These are phyloP conservation scores for Ellobius talpinus DNA, from an alignment of 2,113 vertebrate species.

Conservation along the genomic window DNA sequence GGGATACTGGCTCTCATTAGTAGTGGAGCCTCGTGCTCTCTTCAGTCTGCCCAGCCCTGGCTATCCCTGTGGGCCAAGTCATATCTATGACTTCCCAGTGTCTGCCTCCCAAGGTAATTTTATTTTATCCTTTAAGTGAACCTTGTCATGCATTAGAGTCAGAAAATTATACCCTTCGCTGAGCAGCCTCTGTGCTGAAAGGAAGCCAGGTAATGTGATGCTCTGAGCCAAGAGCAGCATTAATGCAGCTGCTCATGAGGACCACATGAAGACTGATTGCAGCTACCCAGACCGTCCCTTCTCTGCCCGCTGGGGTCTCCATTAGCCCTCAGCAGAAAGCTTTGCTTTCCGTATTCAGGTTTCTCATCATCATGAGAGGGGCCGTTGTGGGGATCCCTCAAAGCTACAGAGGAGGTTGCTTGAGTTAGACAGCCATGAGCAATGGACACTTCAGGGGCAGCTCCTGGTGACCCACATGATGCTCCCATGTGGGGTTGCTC, in stretches of 20 bases:
- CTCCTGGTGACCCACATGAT: not conserved
- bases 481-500: not conserved
- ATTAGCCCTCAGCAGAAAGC: too few relatives aligned
- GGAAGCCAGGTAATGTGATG: constrained; percentile 56
- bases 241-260: not conserved
- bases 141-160: constrained; percentile 69
- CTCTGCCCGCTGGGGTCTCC: not conserved
- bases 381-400: not conserved
- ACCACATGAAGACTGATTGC: not conserved
- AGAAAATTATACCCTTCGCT: constrained; percentile 63
- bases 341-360: not conserved
- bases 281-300: not conserved
- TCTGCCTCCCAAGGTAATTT: constrained; percentile 57
- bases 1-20: not conserved
- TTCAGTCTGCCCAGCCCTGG: not conserved
- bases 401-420: not conserved
- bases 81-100: constrained; percentile 47
- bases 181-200: constrained; percentile 52
- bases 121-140: constrained; percentile 70
- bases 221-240: constrained; percentile 21
- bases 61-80: not conserved
- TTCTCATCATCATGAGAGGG: not conserved
- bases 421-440: not conserved
- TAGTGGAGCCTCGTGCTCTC: not conserved
- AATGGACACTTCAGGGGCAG: not conserved